These are phyloP conservation scores for Syngnathus scovelli DNA, from an alignment of 2,113 vertebrate genomes.

Conservation along the genomic window DNA sequence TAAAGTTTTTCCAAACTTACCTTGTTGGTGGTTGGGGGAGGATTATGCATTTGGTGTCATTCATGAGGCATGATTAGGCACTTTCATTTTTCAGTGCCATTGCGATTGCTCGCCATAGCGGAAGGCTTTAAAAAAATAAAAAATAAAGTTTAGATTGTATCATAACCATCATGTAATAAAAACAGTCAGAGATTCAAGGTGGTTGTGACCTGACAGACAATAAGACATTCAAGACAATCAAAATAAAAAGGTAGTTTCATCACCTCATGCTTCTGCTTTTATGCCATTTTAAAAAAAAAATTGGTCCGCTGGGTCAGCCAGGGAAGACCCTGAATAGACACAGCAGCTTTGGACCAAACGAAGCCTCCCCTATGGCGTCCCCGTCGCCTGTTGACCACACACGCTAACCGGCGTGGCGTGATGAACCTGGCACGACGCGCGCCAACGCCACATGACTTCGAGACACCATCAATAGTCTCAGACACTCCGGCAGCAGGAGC, in stretches of 20 bases:
- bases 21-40: too few species aligned
- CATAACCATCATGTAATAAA: too few species aligned
- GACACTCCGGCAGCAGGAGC: conserved; percentile 51
- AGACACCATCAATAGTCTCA: conserved; percentile 47
- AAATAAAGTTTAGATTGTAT: too few species aligned
- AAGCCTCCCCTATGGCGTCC: conserved; percentile 2
- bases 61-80: too few species aligned
- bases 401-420: conserved; percentile 27
- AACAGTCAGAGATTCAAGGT: too few species aligned
- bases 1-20: too few species aligned
- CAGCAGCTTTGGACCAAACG: conserved; percentile 11
- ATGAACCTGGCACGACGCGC: conserved; percentile 39
- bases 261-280: too few species aligned
- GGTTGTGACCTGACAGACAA: background rate
- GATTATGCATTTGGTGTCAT: too few species aligned
- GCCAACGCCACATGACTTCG: conserved; percentile 51
- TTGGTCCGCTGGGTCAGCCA: background rate
- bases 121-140: too few species aligned
- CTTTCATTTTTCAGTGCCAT: too few species aligned
- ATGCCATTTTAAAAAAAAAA: too few species aligned
- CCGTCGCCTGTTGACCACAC: conserved; percentile 59
- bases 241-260: background rate
- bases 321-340: background rate
- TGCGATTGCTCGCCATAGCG: too few species aligned
- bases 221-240: background rate